phyloP scores from a whole-genome alignment of 2,888 invertebrate genomes.

The Pristionchus maxplancki region DNA sequence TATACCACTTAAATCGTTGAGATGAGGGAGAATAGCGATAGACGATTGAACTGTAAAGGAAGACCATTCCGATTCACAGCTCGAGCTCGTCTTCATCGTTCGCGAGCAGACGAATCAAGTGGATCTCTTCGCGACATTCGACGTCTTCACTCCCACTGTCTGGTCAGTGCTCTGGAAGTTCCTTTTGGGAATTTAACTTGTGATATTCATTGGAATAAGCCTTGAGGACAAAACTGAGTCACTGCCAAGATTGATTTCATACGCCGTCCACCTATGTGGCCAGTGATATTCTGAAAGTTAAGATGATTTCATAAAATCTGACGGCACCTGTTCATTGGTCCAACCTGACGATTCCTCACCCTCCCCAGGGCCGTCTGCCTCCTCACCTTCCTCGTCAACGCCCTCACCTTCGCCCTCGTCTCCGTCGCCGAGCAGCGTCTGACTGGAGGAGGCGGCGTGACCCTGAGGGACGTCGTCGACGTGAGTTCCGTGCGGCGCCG shows the following conservation, averaged over 20 bases:
- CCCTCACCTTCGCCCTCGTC: not conserved
- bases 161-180: not conserved
- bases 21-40: no score
- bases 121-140: constrained; percentile 11
- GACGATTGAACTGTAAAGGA: no score
- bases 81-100: not conserved
- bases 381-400: not conserved
- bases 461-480: constrained; percentile 12
- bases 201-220: no score
- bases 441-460: not conserved
- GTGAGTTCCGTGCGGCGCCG: not conserved
- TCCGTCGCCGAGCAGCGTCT: constrained; percentile 5
- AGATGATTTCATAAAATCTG: not conserved
- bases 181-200: no score
- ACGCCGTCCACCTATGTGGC: no score
- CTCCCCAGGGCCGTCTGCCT: constrained; percentile 7
- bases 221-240: no score
- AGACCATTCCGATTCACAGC: not conserved
- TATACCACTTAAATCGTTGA: no score
- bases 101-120: not conserved
- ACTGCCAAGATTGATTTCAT: no score
- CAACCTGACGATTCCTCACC: no score
- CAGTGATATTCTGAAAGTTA: no score
- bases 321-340: not conserved
- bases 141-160: constrained; percentile 30